A percentile compares a stretch with the other conserved stretches of the same genome.
phyloP scores from a whole-genome alignment of 1,140 invertebrate genomes.

The Cheumatopsyche charites region DNA sequence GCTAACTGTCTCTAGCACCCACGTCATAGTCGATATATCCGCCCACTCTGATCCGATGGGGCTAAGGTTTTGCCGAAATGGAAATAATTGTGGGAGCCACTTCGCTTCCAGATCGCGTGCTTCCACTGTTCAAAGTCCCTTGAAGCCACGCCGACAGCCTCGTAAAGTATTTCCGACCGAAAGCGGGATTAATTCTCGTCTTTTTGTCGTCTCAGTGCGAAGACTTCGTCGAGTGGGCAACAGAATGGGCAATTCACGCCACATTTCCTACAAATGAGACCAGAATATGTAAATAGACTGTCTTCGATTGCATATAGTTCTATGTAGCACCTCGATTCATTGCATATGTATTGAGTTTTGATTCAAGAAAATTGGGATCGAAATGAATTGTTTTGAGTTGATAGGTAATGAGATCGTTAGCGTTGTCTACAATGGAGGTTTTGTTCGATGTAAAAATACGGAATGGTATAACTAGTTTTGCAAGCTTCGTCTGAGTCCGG shows the following conservation, averaged over 20 bases:
- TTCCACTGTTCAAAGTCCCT: not conserved
- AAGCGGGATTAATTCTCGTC: conserved; percentile 3
- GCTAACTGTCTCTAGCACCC: no score
- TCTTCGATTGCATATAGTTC: not conserved
- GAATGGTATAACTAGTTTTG: not conserved
- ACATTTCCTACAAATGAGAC: conserved; percentile 4
- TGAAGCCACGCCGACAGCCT: conserved; percentile 3
- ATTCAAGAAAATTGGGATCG: no score
- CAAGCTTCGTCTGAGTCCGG: not conserved
- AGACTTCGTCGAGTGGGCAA: not conserved
- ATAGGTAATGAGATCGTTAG: no score
- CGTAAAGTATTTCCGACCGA: conserved; percentile 6
- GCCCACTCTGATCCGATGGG: no score
- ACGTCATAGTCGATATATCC: no score
- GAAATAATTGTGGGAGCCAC: conserved; percentile 18
- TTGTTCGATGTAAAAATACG: no score
- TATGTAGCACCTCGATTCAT: not conserved
- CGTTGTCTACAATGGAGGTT: no score
- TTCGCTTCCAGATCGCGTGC: conserved; percentile 5
- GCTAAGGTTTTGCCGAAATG: not conserved
- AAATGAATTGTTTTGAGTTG: no score
- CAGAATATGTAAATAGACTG: not conserved
- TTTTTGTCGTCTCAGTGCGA: not conserved
- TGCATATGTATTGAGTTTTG: no score
- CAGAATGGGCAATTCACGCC: not conserved